Evolutionary conservation across 2,113 vertebrate species (phyloP).

Genomic region (Lasiurus cinereus): DNA sequence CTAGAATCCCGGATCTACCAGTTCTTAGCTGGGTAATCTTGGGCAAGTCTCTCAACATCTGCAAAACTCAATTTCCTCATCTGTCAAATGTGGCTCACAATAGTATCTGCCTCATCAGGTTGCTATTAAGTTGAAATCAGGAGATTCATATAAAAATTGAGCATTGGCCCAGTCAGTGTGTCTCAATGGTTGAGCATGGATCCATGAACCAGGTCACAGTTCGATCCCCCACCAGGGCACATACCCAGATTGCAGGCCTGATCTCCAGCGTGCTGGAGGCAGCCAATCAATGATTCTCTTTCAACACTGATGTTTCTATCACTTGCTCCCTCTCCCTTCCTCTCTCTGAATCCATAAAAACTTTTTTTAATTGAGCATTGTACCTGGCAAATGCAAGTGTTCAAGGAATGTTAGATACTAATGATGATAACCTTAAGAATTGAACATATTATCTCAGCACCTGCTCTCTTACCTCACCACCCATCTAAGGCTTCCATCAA

Average conservation of each 20-base stretch:
- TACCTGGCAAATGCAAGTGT: not conserved
- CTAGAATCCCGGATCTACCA: not conserved
- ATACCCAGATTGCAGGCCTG: no score
- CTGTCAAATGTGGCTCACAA: not conserved
- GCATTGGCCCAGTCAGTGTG: no score
- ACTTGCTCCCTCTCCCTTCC: no score
- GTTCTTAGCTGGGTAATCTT: not conserved
- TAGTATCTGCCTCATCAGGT: not conserved
- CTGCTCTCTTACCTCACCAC: not conserved
- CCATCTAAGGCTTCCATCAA: not conserved
- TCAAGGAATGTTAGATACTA: not conserved
- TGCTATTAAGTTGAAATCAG: not conserved
- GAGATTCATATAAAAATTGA: not conserved
- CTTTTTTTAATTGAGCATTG: no score
- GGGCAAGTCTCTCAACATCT: not conserved
- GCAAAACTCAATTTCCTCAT: not conserved
- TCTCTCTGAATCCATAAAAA: no score
- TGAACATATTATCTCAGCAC: not conserved
- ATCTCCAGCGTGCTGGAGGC: no score
- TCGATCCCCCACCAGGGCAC: no score
- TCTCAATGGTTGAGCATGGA: no score
- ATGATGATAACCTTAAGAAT: not conserved
- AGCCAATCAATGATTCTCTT: no score
- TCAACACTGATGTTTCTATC: no score
- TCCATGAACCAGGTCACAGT: no score